Base-by-base conservation (phyloP, 2,797 vertebrate species). In the Eulemur rubriventer region DNA sequence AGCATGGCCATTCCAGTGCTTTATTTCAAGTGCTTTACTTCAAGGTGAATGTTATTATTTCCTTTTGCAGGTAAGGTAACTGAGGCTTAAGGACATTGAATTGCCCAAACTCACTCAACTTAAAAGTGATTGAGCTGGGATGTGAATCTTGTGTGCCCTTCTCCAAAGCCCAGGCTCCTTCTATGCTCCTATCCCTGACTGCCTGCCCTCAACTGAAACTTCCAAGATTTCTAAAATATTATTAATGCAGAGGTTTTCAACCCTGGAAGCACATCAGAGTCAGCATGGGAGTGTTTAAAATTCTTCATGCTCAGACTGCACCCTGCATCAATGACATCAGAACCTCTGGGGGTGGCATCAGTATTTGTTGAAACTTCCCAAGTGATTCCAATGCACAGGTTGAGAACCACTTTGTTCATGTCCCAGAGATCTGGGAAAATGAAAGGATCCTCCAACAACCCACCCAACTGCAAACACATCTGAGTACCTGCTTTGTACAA, bases 81-180 rank as follows among this genome's bases (percentile, higher is more conserved):
- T 81, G 59, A 96, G 78, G 28, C 52, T 26, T 65, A 7, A 8
- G 69, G 24, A 80, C 38, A 17, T 28, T 65, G 50, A 67, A 30
- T 79, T 86, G n/a, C 41, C 55, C 85, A 78, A 57, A 76, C 30
- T 91, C 46, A 84, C 24, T 28, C 35, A 85, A 35, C 55, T 50
- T 91, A 9, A 43, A 50, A 94, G 57, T 38, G 4, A 18, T 43
- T 55, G 28, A 96, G 82, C 33, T 55, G 17, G 73, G 63, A 61
- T n/a, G 16, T 79, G 55, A 92, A 80, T 82, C 33, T 84, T 73
- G 8, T 16, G 43, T 59, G 12, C 22, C 17, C 65, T 55, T 43
- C 50, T 96, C 63, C 50, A 80, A 87, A 96, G 70, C 46, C 43
- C 82, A 67, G 4, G 70, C 26, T 82, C 87, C 83, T 92, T 55